These are phyloP conservation scores for Stomorhina lunata DNA, from an alignment of 2,888 invertebrate species.

Conservation along the genomic window DNA sequence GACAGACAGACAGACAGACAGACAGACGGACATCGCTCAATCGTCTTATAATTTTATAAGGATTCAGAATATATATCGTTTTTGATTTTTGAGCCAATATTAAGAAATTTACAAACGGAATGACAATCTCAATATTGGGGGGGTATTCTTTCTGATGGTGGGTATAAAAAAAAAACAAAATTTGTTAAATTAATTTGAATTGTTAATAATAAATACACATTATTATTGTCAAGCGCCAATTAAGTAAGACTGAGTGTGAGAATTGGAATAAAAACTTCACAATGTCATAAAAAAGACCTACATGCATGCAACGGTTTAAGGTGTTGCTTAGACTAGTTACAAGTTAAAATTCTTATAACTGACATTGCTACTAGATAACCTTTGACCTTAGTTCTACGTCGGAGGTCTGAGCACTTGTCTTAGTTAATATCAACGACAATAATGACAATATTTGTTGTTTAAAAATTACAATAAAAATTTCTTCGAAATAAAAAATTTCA, in stretches of 20 bases:
- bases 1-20: too few species aligned
- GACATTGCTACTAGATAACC: background rate
- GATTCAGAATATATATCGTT: too few species aligned
- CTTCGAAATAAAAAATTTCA: background rate
- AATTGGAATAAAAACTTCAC: background rate
- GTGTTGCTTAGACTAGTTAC: background rate
- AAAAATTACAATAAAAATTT: background rate
- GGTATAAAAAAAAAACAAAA: too few species aligned
- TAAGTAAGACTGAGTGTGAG: background rate
- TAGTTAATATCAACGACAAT: background rate
- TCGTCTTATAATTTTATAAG: too few species aligned
- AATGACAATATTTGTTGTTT: conserved; percentile 14
- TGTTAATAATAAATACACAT: too few species aligned
- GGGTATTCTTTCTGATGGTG: too few species aligned
- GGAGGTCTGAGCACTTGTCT: background rate
- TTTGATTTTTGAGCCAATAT: too few species aligned
- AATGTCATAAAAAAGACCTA: background rate
- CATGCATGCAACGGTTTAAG: background rate
- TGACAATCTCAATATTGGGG: too few species aligned
- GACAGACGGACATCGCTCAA: too few species aligned
- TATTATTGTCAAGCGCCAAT: background rate
- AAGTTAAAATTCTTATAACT: background rate
- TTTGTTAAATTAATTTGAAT: too few species aligned
- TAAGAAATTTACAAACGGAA: too few species aligned
- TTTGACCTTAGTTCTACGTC: background rate